Conservation (phyloP, 2,113 vertebrate genomes). For the Nipponia nippon region DNA sequence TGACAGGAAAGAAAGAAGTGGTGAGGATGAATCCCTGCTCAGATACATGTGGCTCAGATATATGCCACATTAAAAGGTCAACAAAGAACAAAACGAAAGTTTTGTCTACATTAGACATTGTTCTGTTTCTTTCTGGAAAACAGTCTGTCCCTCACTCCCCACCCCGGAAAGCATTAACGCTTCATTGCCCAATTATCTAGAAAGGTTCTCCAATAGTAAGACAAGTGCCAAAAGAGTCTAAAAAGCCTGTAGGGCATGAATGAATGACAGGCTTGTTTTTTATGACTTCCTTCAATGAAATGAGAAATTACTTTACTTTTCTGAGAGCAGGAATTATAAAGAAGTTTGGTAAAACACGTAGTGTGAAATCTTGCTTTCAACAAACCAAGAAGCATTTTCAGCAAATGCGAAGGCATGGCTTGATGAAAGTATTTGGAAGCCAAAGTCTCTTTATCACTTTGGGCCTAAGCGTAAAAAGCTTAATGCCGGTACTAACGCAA, state of each 20-base stretch:
- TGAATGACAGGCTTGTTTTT: conserved; percentile 16
- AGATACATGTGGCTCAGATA: neutral
- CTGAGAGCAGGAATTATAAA: neutral
- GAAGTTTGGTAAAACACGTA: neutral
- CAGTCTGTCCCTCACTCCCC: neutral
- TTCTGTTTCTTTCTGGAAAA: neutral
- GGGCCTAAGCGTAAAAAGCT: neutral
- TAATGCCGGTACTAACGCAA: neutral
- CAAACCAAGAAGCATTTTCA: neutral
- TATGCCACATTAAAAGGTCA: neutral
- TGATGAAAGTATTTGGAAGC: neutral
- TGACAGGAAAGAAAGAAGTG: neutral
- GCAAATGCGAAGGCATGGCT: neutral
- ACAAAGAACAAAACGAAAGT: neutral
- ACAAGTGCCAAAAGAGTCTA: neutral
- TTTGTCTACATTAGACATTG: neutral
- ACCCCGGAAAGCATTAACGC: neutral
- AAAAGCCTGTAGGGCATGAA: neutral
- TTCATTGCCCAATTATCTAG: neutral
- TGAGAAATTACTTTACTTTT: neutral
- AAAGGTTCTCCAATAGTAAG: neutral
- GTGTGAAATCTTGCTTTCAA: conserved; percentile 24
- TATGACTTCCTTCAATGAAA: neutral
- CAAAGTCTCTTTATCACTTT: neutral
- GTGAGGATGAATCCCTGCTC: neutral